Conservation (phyloP, 2,113 vertebrate species). For the Dasypus novemcinctus region DNA sequence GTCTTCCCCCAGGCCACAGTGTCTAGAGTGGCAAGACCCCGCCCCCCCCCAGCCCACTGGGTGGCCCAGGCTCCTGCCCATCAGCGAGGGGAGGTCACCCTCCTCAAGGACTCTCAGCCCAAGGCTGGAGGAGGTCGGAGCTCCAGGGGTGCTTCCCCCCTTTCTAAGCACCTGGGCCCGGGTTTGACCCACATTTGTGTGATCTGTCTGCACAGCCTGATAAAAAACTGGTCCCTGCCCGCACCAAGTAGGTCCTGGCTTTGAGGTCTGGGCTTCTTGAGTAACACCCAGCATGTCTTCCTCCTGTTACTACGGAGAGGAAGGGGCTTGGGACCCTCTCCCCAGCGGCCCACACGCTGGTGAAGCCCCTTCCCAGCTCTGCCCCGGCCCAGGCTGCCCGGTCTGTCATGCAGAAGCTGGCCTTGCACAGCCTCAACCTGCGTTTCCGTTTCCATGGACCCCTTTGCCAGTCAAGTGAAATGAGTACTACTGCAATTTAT, state of each 20-base stretch:
- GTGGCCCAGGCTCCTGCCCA: not conserved
- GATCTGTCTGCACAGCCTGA: not conserved
- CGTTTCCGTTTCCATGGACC: too few relatives aligned
- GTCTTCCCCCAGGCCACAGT: not conserved
- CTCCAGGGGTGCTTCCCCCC: not conserved
- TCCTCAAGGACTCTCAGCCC: not conserved
- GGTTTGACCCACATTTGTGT: not conserved
- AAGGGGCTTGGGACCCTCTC: too few relatives aligned
- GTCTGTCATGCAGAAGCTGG: not conserved
- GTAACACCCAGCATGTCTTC: not conserved
- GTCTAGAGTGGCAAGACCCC: not conserved
- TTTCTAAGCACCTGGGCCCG: not conserved
- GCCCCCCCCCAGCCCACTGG: not conserved
- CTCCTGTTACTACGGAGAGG: not conserved
- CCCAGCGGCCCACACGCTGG: not conserved
- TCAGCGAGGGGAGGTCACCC: not conserved
- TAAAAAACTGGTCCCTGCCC: not conserved
- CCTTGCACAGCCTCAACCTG: not conserved
- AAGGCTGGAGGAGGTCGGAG: too few relatives aligned
- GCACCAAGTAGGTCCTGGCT: not conserved
- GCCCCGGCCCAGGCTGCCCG: not conserved
- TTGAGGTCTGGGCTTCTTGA: not conserved
- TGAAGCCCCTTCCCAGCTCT: not conserved
- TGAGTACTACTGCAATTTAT: too few relatives aligned
- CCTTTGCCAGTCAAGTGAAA: too few relatives aligned